Evolutionary conservation across 2,888 invertebrate species (phyloP).

Genomic region (Omphaloscelis lunosa): DNA sequence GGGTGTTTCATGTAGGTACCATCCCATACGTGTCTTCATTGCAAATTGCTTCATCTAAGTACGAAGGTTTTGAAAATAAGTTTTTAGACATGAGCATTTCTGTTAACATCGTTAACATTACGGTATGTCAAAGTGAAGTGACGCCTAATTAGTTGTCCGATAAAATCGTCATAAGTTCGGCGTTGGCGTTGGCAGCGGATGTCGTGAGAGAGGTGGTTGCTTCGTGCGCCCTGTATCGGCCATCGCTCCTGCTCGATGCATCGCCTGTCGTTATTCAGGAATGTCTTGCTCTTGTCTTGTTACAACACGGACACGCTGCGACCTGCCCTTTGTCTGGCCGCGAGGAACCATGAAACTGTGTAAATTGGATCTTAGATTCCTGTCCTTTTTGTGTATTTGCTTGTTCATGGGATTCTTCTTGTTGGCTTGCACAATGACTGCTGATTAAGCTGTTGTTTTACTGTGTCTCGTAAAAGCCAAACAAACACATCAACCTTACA

Average conservation of each 20-base stretch:
- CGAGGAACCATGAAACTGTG: slow-evolving; percentile 51
- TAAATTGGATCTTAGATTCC: slow-evolving; percentile 44
- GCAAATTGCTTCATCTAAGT: background rate
- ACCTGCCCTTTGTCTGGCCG: slow-evolving; percentile 66
- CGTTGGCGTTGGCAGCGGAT: slow-evolving; percentile 33
- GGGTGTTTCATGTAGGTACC: background rate
- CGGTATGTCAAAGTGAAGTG: slow-evolving; percentile 23
- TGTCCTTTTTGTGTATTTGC: slow-evolving; percentile 17
- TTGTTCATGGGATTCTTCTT: background rate
- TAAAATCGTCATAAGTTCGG: slow-evolving; percentile 57
- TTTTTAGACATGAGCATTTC: background rate
- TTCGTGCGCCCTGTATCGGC: slow-evolving; percentile 71
- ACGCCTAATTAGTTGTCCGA: slow-evolving; percentile 56
- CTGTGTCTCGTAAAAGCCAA: background rate
- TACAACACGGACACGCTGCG: slow-evolving; percentile 63
- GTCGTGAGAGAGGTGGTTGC: slow-evolving; percentile 68
- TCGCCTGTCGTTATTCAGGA: slow-evolving; percentile 71
- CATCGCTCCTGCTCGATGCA: slow-evolving; percentile 75
- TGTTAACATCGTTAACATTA: background rate
- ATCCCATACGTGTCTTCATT: background rate
- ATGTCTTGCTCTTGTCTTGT: slow-evolving; percentile 67
- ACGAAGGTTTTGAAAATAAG: background rate
- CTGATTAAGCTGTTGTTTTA: background rate
- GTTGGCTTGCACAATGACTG: background rate
- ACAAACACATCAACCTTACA: too few species aligned